Conservation (phyloP, 2,888 invertebrate genomes). For the Diploptera punctata region DNA sequence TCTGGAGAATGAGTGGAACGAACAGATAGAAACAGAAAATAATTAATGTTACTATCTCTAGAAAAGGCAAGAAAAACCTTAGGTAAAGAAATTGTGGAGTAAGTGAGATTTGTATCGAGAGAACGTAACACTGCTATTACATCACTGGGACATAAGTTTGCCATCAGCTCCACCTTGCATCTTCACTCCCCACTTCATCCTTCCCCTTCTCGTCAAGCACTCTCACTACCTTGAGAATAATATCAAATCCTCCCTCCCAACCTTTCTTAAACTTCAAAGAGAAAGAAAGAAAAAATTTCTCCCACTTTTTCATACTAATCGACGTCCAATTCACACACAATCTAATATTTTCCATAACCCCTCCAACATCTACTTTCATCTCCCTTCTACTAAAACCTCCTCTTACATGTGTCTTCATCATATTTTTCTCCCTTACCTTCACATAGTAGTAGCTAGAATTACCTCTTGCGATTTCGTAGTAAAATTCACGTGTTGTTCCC, state of each 20-base stretch:
- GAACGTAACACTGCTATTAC: background rate
- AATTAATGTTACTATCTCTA: too few relatives aligned
- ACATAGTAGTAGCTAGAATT: background rate
- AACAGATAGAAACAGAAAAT: too few relatives aligned
- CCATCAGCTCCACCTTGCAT: background rate
- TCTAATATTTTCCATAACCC: background rate
- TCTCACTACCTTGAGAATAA: conserved; percentile 13
- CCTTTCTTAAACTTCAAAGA: too few relatives aligned
- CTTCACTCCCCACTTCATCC: background rate
- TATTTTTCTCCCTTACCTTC: background rate
- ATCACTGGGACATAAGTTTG: background rate
- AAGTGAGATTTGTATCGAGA: conserved; percentile 10
- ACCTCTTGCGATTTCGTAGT: background rate
- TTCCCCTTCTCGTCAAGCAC: background rate
- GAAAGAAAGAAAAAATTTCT: background rate
- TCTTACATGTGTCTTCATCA: background rate
- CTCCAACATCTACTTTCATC: background rate
- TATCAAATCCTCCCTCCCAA: background rate
- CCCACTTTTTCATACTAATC: background rate
- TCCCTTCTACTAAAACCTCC: background rate
- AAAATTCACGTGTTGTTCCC: too few relatives aligned
- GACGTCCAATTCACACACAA: background rate
- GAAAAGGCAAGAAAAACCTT: too few relatives aligned
- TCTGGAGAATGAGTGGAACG: too few relatives aligned
- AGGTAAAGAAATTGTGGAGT: too few relatives aligned